Percentiles rank a stretch among this genome's conserved stretches.
These are phyloP conservation scores for Amniataba percoides DNA, from an alignment of 2,797 vertebrate genomes.

Conservation along the genomic window DNA sequence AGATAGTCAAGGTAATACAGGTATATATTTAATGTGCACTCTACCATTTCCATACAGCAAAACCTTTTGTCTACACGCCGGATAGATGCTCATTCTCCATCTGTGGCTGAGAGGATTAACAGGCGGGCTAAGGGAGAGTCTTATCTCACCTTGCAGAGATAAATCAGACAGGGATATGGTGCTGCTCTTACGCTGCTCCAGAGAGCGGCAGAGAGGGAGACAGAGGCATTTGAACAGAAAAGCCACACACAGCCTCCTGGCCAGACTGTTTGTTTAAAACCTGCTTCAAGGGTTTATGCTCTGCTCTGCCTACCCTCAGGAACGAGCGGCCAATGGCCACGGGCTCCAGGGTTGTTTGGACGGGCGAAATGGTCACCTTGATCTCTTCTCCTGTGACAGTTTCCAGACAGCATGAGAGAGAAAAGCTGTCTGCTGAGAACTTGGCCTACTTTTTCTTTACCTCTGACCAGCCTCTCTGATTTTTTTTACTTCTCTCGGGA, in stretches of 20 bases:
- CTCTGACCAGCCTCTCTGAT: conserved; percentile 43
- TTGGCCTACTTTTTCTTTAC: conserved; percentile 46
- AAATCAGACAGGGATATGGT: conserved; percentile 79
- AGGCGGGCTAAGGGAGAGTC: conserved; percentile 62
- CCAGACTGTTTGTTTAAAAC: conserved; percentile 77
- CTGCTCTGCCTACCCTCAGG: conserved; percentile 53
- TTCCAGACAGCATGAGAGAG: conserved; percentile 67
- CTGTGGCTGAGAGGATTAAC: conserved; percentile 79
- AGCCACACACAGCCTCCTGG: conserved; percentile 60
- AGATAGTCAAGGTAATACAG: conserved; percentile 28
- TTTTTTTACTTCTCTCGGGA: conserved; percentile 41
- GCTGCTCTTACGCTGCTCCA: conserved; percentile 54
- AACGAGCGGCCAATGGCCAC: conserved; percentile 50
- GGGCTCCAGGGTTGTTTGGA: conserved; percentile 58
- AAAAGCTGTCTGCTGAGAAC: conserved; percentile 49
- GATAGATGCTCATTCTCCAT: conserved; percentile 68
- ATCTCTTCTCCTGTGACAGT: conserved; percentile 69
- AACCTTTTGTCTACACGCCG: conserved; percentile 57
- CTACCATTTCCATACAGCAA: conserved; percentile 42
- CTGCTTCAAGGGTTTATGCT: conserved; percentile 73
- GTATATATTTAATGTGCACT: conserved; percentile 45
- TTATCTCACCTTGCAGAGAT: conserved; percentile 84
- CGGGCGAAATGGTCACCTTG: conserved; percentile 59
- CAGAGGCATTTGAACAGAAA: conserved; percentile 59
- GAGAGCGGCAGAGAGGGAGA: conserved; percentile 47